Evolutionary conservation across 2,888 invertebrate genomes (phyloP), one percentile per base, ranked within the genome.

Genomic region (Acrocera orbiculus): DNA sequence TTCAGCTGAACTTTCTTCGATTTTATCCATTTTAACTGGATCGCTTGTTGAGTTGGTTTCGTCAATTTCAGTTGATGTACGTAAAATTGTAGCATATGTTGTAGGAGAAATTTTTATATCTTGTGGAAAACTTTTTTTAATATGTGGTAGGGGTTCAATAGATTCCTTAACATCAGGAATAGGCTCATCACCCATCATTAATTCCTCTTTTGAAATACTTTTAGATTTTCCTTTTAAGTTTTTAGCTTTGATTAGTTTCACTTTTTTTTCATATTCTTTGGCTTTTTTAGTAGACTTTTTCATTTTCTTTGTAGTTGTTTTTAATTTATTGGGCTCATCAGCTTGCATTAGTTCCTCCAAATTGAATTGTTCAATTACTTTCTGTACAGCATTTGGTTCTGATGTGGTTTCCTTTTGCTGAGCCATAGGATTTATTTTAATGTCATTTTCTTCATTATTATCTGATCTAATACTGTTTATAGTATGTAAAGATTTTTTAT

Each of bases 151-250:
- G 4, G 51, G 53, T 34, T 53, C 52, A 11, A 53, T 42, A 22
- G 57, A 53, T 37, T 57, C 56, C 34, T 57, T 56, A 4, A 54
- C 5, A 34, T 30, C 38, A 1, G 32, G 32, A 11, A 38, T 29
- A 15, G 58, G 49, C 35, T 59, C 56, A 35, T 60, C 61, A 3
- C 57, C 59, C 52, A 58, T 52, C 61, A 60, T 58, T 47, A 54
- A 49, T 5, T 58, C 58, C 14, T 50, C 50, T 17, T 47, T 30
- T 20, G 46, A 37, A 3, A 42, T 34, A 40, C 35, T 28, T 37
- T 41, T 31, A 6, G 37, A 30, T 27, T 42, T 27, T 30, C 38
- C 17, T 32, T 40, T 44, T 17, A 36, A 37, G 24, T 40, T 38
- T 13, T 39, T 38, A 23, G 23, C 30, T 29, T 43, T 45, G 14